Evolutionary conservation across 2,113 vertebrate species (phyloP).

Genomic region (Xyliphius kryptos): DNA sequence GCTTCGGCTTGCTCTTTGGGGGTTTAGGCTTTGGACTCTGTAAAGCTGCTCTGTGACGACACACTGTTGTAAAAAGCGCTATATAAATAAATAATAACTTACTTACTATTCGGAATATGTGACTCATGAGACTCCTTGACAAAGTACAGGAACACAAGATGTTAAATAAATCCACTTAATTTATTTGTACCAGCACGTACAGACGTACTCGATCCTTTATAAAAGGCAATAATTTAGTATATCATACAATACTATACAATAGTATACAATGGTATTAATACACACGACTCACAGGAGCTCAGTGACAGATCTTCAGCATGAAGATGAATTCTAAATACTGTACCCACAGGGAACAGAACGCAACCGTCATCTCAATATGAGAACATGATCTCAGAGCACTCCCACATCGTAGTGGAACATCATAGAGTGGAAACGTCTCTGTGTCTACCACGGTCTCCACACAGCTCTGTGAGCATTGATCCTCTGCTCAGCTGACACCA

Average conservation of each 20-base stretch:
- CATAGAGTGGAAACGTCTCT: not conserved
- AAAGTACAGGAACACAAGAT: too few relatives aligned
- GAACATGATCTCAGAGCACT: constrained; percentile 11
- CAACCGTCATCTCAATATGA: constrained; percentile 5
- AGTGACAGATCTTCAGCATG: constrained; percentile 27
- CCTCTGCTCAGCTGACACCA: constrained; percentile 44
- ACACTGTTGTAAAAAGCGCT: too few relatives aligned
- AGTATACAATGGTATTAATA: not conserved
- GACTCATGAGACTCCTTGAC: too few relatives aligned
- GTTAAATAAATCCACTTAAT: too few relatives aligned
- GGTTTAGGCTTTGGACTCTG: too few relatives aligned
- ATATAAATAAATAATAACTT: too few relatives aligned
- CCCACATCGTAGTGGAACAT: constrained; percentile 20
- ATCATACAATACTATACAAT: not conserved
- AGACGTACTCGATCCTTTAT: too few relatives aligned
- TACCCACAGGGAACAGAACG: constrained; percentile 9
- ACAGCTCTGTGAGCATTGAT: constrained; percentile 35
- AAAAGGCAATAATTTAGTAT: too few relatives aligned
- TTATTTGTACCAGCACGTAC: too few relatives aligned
- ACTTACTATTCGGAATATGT: too few relatives aligned
- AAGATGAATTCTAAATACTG: constrained; percentile 25
- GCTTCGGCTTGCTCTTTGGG: too few relatives aligned
- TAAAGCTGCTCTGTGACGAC: too few relatives aligned
- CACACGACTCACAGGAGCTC: constrained; percentile 29
- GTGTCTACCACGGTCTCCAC: constrained; percentile 72